Conservation (phyloP, 2,888 invertebrate species). For the Drosophila kuntzei region DNA sequence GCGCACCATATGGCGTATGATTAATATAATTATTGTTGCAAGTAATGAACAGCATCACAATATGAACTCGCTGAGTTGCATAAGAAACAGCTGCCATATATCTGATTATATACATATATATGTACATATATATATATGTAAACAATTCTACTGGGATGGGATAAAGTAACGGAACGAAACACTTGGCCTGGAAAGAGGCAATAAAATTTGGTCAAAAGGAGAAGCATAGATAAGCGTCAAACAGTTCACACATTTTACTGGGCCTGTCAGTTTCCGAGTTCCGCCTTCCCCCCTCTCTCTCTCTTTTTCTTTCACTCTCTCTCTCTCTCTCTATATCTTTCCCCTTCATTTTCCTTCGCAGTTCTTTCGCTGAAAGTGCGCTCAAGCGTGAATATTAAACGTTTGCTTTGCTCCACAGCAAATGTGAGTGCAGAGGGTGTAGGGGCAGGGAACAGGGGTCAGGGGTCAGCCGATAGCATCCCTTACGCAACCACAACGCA, state of each 20-base stretch:
- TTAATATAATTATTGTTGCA: constrained; percentile 60
- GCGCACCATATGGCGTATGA: constrained; percentile 69
- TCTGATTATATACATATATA: background rate
- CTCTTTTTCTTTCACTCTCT: background rate
- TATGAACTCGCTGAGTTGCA: constrained; percentile 38
- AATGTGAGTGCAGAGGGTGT: background rate
- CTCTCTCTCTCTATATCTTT: background rate
- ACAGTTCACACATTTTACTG: constrained; percentile 76
- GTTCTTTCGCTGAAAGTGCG: constrained; percentile 55
- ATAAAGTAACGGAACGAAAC: constrained; percentile 55
- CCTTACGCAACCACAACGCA: constrained; percentile 55
- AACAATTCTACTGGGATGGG: constrained; percentile 25
- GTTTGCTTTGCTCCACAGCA: constrained; percentile 63
- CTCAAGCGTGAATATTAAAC: constrained; percentile 82
- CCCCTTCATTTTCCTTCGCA: background rate
- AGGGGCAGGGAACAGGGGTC: background rate
- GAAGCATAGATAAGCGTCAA: constrained; percentile 77
- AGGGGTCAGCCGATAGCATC: constrained; percentile 30
- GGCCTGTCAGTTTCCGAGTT: constrained; percentile 45
- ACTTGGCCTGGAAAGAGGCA: constrained; percentile 79
- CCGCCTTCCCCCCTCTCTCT: constrained; percentile 11
- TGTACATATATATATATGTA: background rate
- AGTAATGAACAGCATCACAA: constrained; percentile 46
- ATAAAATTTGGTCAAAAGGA: constrained; percentile 80
- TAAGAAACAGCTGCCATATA: constrained; percentile 24